A percentile compares a stretch with the other conserved stretches of the same genome.
Conservation (phyloP, 2,797 vertebrate species). For the Oreochromis grahami region DNA sequence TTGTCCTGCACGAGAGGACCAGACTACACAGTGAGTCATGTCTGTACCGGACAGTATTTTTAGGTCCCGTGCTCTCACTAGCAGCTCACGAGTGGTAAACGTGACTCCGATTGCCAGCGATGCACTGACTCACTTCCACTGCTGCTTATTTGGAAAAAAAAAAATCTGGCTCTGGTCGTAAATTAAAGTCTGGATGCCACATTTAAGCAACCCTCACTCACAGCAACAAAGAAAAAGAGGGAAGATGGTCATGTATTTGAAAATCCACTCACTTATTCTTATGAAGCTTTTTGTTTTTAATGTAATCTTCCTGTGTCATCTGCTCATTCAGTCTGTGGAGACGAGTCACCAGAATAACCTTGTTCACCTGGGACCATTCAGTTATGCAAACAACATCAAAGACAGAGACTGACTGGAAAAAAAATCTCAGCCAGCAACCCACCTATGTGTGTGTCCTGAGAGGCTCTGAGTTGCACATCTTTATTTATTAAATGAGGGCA, state of each 20-base stretch:
- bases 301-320: background rate
- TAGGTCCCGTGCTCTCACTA: background rate
- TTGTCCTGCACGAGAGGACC: background rate
- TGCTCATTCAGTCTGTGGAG: background rate
- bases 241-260: background rate
- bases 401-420: background rate
- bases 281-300: background rate
- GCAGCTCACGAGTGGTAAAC: background rate
- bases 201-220: background rate
- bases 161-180: conserved; percentile 6
- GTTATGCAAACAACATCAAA: background rate
- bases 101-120: conserved; percentile 10
- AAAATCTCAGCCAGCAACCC: background rate
- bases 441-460: background rate
- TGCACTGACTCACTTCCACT: conserved; percentile 33
- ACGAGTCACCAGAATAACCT: conserved; percentile 17
- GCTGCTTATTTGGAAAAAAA: conserved; percentile 15
- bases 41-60: background rate
- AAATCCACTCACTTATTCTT: background rate
- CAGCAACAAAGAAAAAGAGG: background rate
- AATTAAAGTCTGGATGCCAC: conserved; percentile 34
- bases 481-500: background rate
- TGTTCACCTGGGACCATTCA: conserved; percentile 17
- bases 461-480: background rate
- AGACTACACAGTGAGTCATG: conserved; percentile 6